A percentile compares a stretch with the other conserved stretches of the same genome.
Conservation (phyloP, 2,113 vertebrate genomes). For the Hiodon alosoides region DNA sequence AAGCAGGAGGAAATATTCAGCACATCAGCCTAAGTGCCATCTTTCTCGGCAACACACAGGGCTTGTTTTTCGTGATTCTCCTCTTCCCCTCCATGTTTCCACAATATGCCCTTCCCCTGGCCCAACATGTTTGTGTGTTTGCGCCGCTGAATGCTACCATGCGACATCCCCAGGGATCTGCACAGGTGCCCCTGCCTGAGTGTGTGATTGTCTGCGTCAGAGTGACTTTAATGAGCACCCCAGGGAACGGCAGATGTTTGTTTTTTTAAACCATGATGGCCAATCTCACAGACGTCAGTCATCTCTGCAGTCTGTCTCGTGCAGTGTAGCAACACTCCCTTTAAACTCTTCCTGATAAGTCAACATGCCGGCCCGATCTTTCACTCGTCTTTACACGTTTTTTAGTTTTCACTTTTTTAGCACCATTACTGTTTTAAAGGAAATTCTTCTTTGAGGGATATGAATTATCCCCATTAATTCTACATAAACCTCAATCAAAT, state of each 20-base stretch:
- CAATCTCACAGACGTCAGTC: slow-evolving; percentile 6
- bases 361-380: not conserved
- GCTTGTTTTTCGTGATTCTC: not conserved
- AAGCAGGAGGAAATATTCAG: not conserved
- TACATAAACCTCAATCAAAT: too few relatives aligned
- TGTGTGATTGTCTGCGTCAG: slow-evolving; percentile 17
- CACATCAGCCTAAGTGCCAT: not conserved
- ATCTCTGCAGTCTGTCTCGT: not conserved
- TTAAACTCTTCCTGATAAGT: not conserved
- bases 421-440: too few relatives aligned
- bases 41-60: not conserved
- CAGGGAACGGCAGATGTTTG: slow-evolving; percentile 23
- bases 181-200: not conserved
- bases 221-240: slow-evolving; percentile 32
- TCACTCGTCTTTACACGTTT: too few relatives aligned
- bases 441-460: too few relatives aligned
- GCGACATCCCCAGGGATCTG: not conserved
- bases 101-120: too few relatives aligned
- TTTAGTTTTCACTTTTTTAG: too few relatives aligned
- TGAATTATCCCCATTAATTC: too few relatives aligned
- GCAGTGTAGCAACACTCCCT: not conserved
- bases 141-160: not conserved
- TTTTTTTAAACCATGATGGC: slow-evolving; percentile 13
- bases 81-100: not conserved
- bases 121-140: slow-evolving; percentile 14